Conservation (phyloP, 2,797 vertebrate genomes). For the Hafferia zeledoni region DNA sequence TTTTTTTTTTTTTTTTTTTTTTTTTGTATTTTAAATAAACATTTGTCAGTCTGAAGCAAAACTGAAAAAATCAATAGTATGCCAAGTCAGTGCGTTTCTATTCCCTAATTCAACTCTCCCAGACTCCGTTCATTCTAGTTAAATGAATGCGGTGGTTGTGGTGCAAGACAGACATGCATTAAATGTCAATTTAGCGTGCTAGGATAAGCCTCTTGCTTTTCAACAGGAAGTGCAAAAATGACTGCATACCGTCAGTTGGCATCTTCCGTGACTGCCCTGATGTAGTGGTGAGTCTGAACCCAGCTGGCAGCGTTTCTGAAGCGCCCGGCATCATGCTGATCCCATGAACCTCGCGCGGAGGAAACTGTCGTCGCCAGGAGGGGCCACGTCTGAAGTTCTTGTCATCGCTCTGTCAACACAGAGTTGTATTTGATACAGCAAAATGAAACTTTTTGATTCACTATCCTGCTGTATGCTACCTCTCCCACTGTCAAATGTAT, state of each 20-base stretch:
- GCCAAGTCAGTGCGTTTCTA: not conserved
- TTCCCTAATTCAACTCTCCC: not conserved
- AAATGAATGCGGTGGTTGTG: accelerated
- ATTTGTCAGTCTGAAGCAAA: not conserved
- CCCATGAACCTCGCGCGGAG: conserved; percentile 92
- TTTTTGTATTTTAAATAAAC: not conserved
- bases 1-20: too few species aligned
- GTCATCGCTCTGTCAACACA: conserved; percentile 81
- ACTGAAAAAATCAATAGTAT: not conserved
- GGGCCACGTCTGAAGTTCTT: conserved; percentile 92
- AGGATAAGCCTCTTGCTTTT: not conserved
- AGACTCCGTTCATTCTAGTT: not conserved
- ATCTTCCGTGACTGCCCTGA: conserved; percentile 93
- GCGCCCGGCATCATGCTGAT: conserved; percentile 99
- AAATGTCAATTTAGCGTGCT: not conserved
- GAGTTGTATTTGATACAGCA: not conserved
- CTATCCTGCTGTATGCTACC: not conserved
- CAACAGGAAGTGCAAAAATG: conserved; percentile 5
- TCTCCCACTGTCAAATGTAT: not conserved
- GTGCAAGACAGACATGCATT: not conserved
- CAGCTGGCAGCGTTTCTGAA: conserved; percentile 94
- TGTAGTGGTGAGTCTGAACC: conserved; percentile 93
- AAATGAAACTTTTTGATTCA: not conserved
- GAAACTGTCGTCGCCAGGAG: conserved; percentile 96
- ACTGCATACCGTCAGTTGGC: conserved; percentile 86